A percentile compares a stretch with the other conserved stretches of the same genome.
Evolutionary conservation across 2,888 invertebrate genomes (phyloP).

Genomic region (Cheilosia soror): DNA sequence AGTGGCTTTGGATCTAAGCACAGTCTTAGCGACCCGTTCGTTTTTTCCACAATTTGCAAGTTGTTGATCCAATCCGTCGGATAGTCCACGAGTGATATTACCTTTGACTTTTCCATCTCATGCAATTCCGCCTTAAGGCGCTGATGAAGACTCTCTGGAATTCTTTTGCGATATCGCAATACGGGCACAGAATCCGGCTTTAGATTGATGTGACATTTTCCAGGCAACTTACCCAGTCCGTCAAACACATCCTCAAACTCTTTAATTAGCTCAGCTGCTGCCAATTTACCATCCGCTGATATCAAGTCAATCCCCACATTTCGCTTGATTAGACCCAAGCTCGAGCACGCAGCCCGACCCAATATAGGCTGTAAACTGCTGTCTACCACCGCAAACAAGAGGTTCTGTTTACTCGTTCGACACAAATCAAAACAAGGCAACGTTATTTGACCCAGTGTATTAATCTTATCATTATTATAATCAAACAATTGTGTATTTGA

Average conservation of each 20-base stretch:
- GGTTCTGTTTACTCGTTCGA: constrained; percentile 13
- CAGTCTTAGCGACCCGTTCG: constrained; percentile 62
- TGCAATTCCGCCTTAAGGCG: constrained; percentile 61
- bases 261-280: constrained; percentile 24
- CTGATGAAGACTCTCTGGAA: constrained; percentile 66
- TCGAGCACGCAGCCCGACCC: constrained; percentile 33
- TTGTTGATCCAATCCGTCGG: constrained; percentile 70
- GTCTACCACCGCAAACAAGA: constrained; percentile 47
- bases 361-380: constrained; percentile 46
- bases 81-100: constrained; percentile 62
- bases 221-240: constrained; percentile 66
- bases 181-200: constrained; percentile 69
- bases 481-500: constrained; percentile 36
- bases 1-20: constrained; percentile 75
- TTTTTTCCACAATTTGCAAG: constrained; percentile 67
- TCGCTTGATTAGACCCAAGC: constrained; percentile 16
- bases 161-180: constrained; percentile 73
- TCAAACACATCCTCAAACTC: constrained; percentile 55
- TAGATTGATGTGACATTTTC: constrained; percentile 56
- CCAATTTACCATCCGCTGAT: constrained; percentile 15
- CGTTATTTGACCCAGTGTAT: constrained; percentile 41
- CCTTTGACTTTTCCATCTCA: constrained; percentile 37
- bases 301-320: constrained; percentile 29
- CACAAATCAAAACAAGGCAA: constrained; percentile 46
- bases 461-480: constrained; percentile 52